Conservation (phyloP, 1,140 invertebrate genomes). For the Sycophaga agraensis region DNA sequence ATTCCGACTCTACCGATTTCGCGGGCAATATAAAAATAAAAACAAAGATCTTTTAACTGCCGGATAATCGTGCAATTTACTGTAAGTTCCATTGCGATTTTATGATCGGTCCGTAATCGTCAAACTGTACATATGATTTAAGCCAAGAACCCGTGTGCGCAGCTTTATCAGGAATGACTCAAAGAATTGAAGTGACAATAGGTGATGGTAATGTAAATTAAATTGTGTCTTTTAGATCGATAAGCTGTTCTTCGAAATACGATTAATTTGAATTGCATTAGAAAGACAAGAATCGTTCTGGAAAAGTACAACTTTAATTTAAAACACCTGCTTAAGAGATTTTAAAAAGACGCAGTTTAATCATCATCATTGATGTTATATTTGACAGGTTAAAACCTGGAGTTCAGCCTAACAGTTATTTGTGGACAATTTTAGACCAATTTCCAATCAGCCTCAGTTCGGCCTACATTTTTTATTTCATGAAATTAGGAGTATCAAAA, state of each 20-base stretch:
- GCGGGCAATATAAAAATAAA: not conserved
- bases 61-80: not conserved
- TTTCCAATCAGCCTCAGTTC: not conserved
- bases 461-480: not conserved
- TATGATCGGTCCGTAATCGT: not conserved
- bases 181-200: not conserved
- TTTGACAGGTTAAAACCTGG: not conserved
- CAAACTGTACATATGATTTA: not conserved
- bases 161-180: not conserved
- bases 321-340: not conserved
- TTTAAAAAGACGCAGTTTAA: slow-evolving; percentile 2
- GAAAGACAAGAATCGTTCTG: not conserved
- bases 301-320: not conserved
- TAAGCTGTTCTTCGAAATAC: not conserved
- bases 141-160: not conserved
- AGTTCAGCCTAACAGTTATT: too few relatives aligned
- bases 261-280: not conserved
- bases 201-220: not conserved
- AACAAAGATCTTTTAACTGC: not conserved
- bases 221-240: slow-evolving; percentile 3
- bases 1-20: too few relatives aligned
- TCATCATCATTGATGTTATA: not conserved
- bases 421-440: too few relatives aligned
- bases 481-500: not conserved
- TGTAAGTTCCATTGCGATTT: not conserved